Evolutionary conservation across 2,888 invertebrate genomes (phyloP), one percentile per base, ranked within the genome.

Genomic region (Venusia cambrica): DNA sequence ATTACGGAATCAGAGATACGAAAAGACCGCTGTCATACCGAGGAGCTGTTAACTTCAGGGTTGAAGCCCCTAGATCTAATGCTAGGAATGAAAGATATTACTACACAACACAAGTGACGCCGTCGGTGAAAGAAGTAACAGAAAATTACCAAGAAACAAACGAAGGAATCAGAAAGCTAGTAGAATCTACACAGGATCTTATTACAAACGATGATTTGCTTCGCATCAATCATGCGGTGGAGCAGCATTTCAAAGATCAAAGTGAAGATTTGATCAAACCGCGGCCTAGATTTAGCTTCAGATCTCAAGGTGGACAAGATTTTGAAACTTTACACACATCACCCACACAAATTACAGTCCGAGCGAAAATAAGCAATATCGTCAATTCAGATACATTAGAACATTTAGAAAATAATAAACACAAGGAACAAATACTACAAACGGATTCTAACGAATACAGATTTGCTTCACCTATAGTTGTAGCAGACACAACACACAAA

Each of bases 201-300:
- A 89, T 92, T 38, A 83, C 90, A 0, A 90, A 90, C 41, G 89
- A 91, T 54, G 92, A 92, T 63, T 81, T 92, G 4, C 51, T 91
- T 4, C 88, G 87, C 55, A 92, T 92, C 0, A 92, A 92, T 37
- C 76, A 85, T 13, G 80, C 87, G 0, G 74, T 67, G 4, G 85
- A 85, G 54, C 74, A 73, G 45, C 54, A 70, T 3, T 54, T 66
- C 0, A 57, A 57, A 16, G 61, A 66, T 4, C 62, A 70, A 22
- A 63, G 59, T 5, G 80, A 85, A 15, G 81, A 84, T 11, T 53
- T 75, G 5, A 73, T 79, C 3, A 83, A 76, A 57, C 72, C 80
- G 2, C 54, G 62, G 18, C 39, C 69, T 7, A 62, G 58, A 39
- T 71, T 62, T 25, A 47, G 47, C 22, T 44, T 57, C 2, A 63